phyloP scores from a whole-genome alignment of 2,113 vertebrate species.

The Pollachius pollachius region DNA sequence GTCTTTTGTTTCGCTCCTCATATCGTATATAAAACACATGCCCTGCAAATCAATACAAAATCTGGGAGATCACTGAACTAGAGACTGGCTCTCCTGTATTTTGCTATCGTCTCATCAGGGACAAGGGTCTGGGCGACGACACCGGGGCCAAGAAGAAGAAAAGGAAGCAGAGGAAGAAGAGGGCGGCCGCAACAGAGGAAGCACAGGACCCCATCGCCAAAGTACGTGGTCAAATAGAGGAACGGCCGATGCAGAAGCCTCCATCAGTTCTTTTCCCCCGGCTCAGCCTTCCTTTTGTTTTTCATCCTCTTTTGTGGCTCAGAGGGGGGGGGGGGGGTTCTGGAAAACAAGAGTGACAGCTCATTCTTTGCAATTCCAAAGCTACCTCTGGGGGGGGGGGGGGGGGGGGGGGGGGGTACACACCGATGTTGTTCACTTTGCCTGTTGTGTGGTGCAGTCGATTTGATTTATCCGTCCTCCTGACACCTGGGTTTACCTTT shows the following conservation, averaged over 20 bases:
- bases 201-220: slow-evolving; percentile 84
- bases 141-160: slow-evolving; percentile 97
- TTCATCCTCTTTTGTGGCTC: background rate
- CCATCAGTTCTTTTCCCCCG: background rate
- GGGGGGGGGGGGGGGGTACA: background rate
- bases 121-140: slow-evolving; percentile 86
- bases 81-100: too few relatives aligned
- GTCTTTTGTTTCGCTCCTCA: too few relatives aligned
- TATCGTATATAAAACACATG: too few relatives aligned
- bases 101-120: slow-evolving; percentile 64
- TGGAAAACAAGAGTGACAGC: background rate
- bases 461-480: background rate
- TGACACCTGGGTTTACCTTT: background rate
- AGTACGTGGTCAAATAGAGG: slow-evolving; percentile 59
- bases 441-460: background rate
- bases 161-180: slow-evolving; percentile 96
- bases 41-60: too few relatives aligned
- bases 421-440: too few relatives aligned
- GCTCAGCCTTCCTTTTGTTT: background rate
- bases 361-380: slow-evolving; percentile 7
- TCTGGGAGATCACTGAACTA: too few relatives aligned
- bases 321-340: background rate
- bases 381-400: background rate
- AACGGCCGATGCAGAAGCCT: too few relatives aligned
- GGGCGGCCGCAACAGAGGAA: slow-evolving; percentile 80